A percentile compares a stretch with the other conserved stretches of the same genome.
These are phyloP conservation scores for Heliconius charithonia DNA, from an alignment of 2,888 invertebrate species.

Conservation along the genomic window DNA sequence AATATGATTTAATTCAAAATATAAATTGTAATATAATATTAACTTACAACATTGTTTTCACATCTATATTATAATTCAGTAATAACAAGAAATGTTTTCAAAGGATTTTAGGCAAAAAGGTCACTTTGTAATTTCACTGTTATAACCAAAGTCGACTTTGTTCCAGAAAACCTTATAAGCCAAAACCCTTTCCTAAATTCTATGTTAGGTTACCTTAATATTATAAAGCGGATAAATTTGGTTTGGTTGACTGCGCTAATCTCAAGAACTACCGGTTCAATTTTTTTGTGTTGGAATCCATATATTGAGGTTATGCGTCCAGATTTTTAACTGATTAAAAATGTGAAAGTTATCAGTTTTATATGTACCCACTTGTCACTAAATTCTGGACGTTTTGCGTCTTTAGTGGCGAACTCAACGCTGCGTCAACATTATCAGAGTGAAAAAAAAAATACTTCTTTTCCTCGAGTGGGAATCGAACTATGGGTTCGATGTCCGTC, in stretches of 20 bases:
- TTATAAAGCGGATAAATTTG: not conserved
- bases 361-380: not conserved
- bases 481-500: too few species aligned
- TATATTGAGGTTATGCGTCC: not conserved
- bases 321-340: not conserved
- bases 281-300: not conserved
- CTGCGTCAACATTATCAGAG: too few species aligned
- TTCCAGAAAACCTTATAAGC: not conserved
- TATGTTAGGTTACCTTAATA: not conserved
- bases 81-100: slow-evolving; percentile 26
- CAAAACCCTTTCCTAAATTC: slow-evolving; percentile 13
- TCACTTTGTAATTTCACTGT: slow-evolving; percentile 15
- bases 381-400: too few species aligned
- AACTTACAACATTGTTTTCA: not conserved
- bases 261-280: not conserved
- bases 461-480: too few species aligned
- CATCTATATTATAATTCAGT: slow-evolving; percentile 18
- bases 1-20: not conserved
- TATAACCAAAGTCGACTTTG: not conserved
- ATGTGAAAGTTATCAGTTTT: not conserved
- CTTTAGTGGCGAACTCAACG: too few species aligned
- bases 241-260: not conserved
- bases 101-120: slow-evolving; percentile 15
- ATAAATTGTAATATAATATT: slow-evolving; percentile 1
- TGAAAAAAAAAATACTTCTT: too few species aligned